These are phyloP conservation scores for Molossus molossus DNA, from an alignment of 2,797 vertebrate species.

Conservation along the genomic window DNA sequence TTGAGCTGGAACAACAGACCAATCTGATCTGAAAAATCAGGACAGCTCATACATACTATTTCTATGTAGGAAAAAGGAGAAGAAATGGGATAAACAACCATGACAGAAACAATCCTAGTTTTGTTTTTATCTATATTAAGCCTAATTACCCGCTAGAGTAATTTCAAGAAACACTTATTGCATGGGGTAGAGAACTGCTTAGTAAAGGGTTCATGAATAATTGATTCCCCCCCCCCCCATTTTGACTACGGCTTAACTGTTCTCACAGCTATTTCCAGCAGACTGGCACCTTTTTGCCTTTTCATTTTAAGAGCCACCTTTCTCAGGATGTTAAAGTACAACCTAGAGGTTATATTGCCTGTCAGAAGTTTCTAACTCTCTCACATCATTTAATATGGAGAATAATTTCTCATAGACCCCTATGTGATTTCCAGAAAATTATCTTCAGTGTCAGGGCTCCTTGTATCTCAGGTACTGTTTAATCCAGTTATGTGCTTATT, in stretches of 20 bases:
- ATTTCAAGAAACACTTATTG: conserved; percentile 75
- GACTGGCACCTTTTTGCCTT: no score
- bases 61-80: conserved; percentile 61
- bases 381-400: conserved; percentile 6
- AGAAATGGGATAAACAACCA: conserved; percentile 58
- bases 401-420: neutral
- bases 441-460: neutral
- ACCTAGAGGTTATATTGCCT: neutral
- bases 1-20: neutral
- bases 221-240: neutral
- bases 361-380: conserved; percentile 57
- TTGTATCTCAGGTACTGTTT: neutral
- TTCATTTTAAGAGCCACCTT: neutral
- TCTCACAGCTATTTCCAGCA: no score
- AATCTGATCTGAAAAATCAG: conserved; percentile 58
- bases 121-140: conserved; percentile 67
- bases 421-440: neutral
- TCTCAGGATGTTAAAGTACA: neutral
- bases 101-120: conserved; percentile 76
- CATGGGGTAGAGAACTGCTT: conserved; percentile 64
- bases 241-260: neutral
- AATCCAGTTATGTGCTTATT: conserved; percentile 20
- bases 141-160: conserved; percentile 78
- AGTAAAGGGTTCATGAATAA: conserved; percentile 65
- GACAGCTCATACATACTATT: rapidly evolving